Base-by-base conservation (phyloP, 2,797 vertebrate genomes). In the Sphaeramia orbicularis region DNA sequence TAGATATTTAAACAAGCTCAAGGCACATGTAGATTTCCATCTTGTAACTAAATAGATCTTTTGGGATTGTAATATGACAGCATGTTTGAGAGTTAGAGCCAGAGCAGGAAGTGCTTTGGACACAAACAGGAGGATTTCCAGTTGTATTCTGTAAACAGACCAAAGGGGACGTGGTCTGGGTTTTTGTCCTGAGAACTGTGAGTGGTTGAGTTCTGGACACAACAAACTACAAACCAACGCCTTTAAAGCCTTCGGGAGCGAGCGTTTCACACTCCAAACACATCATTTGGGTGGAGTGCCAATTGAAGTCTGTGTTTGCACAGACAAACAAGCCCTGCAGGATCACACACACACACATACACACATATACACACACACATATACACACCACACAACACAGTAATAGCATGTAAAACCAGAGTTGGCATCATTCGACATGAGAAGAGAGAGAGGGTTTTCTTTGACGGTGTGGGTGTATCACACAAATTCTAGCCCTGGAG, bases 381-480 rank as follows among this genome's bases (percentile, higher is more conserved):
- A n/a, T n/a, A n/a, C n/a, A n/a, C n/a, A n/a, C n/a, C 10, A 10
- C 56, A 30, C 3, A 0, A 36, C 49, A 51, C 32, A 37, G 38
- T 61, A 58, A 51, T 10, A 63, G 47, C 64, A 71, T 14, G 43
- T 14, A n/a, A 2, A 47, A 32, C 15, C 50, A 2, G 41, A 70
- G 43, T 7, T 50, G 18, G 64, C 65, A 62, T 53, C 36, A 1
- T 19, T 48, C 2, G 0, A 4, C 12, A 16, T 62, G 32, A 74
- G 52, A 38, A 24, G 10, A 44, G 68, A 62, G 66, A 50, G 57
- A 16, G 19, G 1, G 4, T 19, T 45, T 48, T 62, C 40, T 68
- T 19, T 53, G 35, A 41, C 38, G 2, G 7, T 50, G 54, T 65
- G 82, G 86, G 84, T 68, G 88, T 85, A 76, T 80, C 80, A 14